Evolutionary conservation across 2,113 vertebrate species (phyloP), one percentile per base, ranked within the genome.

Genomic region (Erythrolamprus reginae): DNA sequence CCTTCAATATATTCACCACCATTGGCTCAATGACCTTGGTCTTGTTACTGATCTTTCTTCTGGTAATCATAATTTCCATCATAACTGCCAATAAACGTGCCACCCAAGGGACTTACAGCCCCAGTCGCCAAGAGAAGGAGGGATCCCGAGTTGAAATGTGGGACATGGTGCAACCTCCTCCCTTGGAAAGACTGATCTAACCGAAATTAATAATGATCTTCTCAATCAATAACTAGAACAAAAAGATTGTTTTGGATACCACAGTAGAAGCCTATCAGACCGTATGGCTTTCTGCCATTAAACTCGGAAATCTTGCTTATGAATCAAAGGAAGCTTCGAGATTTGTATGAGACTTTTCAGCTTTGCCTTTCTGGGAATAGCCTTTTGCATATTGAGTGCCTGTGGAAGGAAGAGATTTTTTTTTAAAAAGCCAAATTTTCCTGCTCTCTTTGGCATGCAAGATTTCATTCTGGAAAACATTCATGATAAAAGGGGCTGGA

Each of bases 121-220:
- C 98, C 53, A 99, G 98, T 91, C 96, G 95, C 2, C 98, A 98
- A 96, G 99, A 99, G 96, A 99, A 99, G 95, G 98, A 99, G 10
- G 98, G 99, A 0, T 97, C 98, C 1, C 97, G 98, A 0, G 97
- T 99, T 86, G 98, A 99, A 96, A 98, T 99, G 98, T 98, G 98
- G 98, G 97, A 97, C 94, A 96, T 98, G 95, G 95, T 96, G 15
- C 98, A 98, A 26, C 97, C 98, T 0, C 98, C 98, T 0, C 97
- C 97, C 0, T 94, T 97, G 95, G 99, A 99, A 94, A 98, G 98
- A 90, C 98, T 99, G 65, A 98, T 99, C 91, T 99, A 97, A 98
- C 33, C 48, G 82, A 45, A 0, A 2, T 13, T 0, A 0, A 19
- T 61, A 33, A 82, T 65, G 50, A 33, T 28, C 13, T 15, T 58